Conservation (phyloP, 2,113 vertebrate genomes). For the Okapia johnstoni region DNA sequence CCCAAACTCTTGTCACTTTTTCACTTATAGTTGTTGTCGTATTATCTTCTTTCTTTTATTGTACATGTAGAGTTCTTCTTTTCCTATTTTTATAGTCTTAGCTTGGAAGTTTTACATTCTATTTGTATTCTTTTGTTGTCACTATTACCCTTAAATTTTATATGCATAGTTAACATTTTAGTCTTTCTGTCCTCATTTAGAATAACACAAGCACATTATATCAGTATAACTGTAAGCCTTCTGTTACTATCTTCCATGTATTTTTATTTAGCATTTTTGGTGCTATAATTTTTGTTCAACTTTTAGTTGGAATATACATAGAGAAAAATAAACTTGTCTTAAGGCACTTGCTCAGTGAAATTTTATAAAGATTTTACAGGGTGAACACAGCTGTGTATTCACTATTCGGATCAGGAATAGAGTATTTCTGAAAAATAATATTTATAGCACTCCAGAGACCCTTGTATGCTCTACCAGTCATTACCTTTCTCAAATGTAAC, state of each 20-base stretch:
- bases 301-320: background rate
- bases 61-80: background rate
- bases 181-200: background rate
- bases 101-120: background rate
- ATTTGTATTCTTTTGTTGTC: background rate
- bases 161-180: background rate
- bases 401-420: background rate
- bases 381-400: background rate
- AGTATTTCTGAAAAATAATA: background rate
- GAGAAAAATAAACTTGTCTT: background rate
- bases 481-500: background rate
- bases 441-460: background rate
- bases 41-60: background rate
- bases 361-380: background rate
- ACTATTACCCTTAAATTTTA: background rate
- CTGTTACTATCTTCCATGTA: background rate
- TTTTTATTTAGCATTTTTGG: background rate
- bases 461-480: background rate
- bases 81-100: background rate
- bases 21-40: background rate
- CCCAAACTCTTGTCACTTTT: background rate
- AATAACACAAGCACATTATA: background rate
- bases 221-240: background rate
- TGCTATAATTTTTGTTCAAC: background rate
- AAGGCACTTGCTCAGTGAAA: background rate